Evolutionary conservation across 2,888 invertebrate genomes (phyloP), one percentile per base, ranked within the genome.

Genomic region (Leptopilina drosophilae): DNA sequence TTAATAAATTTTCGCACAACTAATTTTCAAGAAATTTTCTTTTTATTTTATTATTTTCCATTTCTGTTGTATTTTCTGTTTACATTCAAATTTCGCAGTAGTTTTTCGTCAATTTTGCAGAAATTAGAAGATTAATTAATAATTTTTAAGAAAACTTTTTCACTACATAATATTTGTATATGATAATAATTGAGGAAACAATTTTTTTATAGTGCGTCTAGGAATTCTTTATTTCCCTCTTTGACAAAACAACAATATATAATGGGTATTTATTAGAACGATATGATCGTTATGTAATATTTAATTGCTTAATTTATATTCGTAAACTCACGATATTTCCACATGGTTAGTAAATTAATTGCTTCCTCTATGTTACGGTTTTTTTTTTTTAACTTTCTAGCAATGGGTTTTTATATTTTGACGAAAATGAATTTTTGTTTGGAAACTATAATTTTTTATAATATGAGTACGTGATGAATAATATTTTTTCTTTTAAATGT

Each of bases 1-100:
- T 64, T 82, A 78, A 56, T 15, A 59, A 73, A 56, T 73, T n/a
- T 73, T 73, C 56, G n/a, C 56, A 73, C 56, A n/a, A 53, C 20
- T 40, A 69, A 11, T 4, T 40, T 53, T 33, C n/a, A n/a, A 11
- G 8, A 11, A 14, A 20, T 20, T 20, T 20, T 33, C n/a, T 14
- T 56, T 73, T 59, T 9, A 40, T 14, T 20, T 20, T 20, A 6
- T 56, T 56, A 14, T 73, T 33, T 33, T 42, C 8, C 1, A 7
- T 42, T 42, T 42, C 33, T 2, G 5, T 42, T 42, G 7, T 42
- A 7, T 42, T 42, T 42, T 42, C 5, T 14, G 53, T 12, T 49
- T 26, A 33, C 14, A 49, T 69, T 53, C 26, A 8, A 69, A 5
- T 53, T 69, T 26, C 69, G 20, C 20, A n/a, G 20, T 9, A 49